Evolutionary conservation across 2,797 vertebrate species (phyloP).

Genomic region (Pseudopleuronectes americanus): DNA sequence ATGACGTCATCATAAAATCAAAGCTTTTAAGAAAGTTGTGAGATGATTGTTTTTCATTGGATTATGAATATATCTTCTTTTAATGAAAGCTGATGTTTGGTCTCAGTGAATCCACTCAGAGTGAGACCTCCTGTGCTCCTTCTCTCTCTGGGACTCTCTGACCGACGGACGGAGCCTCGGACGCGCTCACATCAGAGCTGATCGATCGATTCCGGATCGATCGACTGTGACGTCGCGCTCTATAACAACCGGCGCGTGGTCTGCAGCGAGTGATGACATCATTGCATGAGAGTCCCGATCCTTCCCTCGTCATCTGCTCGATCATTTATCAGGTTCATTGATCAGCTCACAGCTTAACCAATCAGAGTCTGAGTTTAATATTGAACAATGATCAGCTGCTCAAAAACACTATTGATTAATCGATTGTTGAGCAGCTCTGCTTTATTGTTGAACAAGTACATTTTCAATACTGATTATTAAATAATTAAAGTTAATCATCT

Average conservation of each 20-base stretch:
- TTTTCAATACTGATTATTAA: neutral
- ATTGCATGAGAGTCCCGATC: constrained; percentile 54
- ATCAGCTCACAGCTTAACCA: neutral
- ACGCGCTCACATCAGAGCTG: neutral
- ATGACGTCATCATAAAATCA: no score
- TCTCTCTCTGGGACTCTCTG: constrained; percentile 45
- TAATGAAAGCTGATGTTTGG: no score
- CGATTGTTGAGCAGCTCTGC: constrained; percentile 9
- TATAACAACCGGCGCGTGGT: constrained; percentile 53
- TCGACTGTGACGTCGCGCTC: constrained; percentile 23
- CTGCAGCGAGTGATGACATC: constrained; percentile 66
- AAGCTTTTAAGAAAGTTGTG: no score
- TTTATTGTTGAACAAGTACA: neutral
- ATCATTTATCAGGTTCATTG: constrained; percentile 56
- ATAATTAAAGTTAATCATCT: neutral
- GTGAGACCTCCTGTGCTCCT: constrained; percentile 29
- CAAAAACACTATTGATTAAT: neutral
- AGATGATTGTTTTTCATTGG: no score
- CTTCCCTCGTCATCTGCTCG: constrained; percentile 59
- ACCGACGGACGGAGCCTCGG: constrained; percentile 1
- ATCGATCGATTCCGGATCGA: constrained; percentile 37
- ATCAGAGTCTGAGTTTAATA: neutral
- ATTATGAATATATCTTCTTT: no score
- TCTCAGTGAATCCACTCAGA: neutral
- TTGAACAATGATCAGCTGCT: neutral